Percentiles rank a stretch among this genome's conserved stretches.
These are phyloP conservation scores for Geopemphigus sp. DNA, from an alignment of 1,140 invertebrate genomes.

Conservation along the genomic window DNA sequence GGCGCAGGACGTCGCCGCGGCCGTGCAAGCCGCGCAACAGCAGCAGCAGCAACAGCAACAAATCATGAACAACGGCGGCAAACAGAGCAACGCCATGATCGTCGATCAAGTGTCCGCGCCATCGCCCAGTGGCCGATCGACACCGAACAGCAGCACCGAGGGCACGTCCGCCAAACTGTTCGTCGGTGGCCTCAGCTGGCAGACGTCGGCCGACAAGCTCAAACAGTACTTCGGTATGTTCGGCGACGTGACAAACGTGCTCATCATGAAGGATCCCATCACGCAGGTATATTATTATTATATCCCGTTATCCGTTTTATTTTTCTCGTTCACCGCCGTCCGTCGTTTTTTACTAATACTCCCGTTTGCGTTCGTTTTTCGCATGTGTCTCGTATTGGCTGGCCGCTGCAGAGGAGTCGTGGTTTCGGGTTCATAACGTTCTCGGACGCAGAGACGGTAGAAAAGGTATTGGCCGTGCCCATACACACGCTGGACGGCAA, in stretches of 20 bases:
- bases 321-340: too few species aligned
- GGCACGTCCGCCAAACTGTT: slow-evolving; percentile 85
- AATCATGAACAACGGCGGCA: slow-evolving; percentile 12
- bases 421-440: slow-evolving; percentile 94
- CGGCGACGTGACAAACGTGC: slow-evolving; percentile 84
- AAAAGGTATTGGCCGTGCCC: slow-evolving; percentile 83
- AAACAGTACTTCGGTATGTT: slow-evolving; percentile 89
- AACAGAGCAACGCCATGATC: slow-evolving; percentile 47
- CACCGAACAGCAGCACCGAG: slow-evolving; percentile 56
- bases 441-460: slow-evolving; percentile 81
- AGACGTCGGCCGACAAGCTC: slow-evolving; percentile 85
- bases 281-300: slow-evolving; percentile 69
- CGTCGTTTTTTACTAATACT: too few species aligned
- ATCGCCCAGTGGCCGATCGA: slow-evolving; percentile 55
- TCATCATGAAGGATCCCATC: slow-evolving; percentile 91
- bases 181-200: slow-evolving; percentile 87
- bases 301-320: too few species aligned
- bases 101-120: slow-evolving; percentile 54
- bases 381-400: slow-evolving; percentile 40
- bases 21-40: slow-evolving; percentile 1
- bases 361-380: slow-evolving; percentile 8
- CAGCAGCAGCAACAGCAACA: slow-evolving; percentile 18
- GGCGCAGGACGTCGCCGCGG: slow-evolving; percentile 40
- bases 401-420: slow-evolving; percentile 80
- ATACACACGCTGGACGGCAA: slow-evolving; percentile 91